Conservation (phyloP, 2,113 vertebrate species). For the Toxotes jaculatrix region DNA sequence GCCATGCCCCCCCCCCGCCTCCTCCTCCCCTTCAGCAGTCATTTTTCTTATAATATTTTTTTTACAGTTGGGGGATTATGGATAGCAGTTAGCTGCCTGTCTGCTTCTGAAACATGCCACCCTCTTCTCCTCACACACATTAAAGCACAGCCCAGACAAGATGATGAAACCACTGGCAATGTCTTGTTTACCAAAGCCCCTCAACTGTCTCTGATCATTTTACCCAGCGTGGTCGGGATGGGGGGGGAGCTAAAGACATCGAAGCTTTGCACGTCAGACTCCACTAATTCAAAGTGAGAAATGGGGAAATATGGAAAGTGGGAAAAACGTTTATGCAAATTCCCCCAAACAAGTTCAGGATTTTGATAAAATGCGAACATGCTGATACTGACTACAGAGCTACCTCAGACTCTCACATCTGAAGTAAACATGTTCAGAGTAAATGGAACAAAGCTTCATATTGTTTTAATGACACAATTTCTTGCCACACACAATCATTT, state of each 20-base stretch:
- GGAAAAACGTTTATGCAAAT: slow-evolving; percentile 8
- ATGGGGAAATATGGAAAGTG: not conserved
- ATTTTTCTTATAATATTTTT: slow-evolving; percentile 4
- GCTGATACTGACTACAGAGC: not conserved
- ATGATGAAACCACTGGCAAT: slow-evolving; percentile 78
- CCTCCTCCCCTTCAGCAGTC: not conserved
- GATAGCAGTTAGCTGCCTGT: slow-evolving; percentile 45
- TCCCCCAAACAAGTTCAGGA: not conserved
- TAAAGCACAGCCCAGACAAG: slow-evolving; percentile 27
- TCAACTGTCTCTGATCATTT: slow-evolving; percentile 58
- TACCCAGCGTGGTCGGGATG: not conserved
- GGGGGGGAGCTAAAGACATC: no score
- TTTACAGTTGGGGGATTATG: slow-evolving; percentile 39
- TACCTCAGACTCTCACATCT: not conserved
- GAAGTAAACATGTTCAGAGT: not conserved
- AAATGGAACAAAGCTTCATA: not conserved
- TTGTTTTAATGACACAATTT: not conserved
- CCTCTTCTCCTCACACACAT: slow-evolving; percentile 33
- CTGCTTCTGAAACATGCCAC: slow-evolving; percentile 27
- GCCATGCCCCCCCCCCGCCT: no score
- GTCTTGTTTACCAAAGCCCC: slow-evolving; percentile 63
- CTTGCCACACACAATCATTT: not conserved
- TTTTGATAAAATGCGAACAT: not conserved
- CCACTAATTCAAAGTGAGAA: slow-evolving; percentile 11
- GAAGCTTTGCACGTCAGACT: slow-evolving; percentile 7